Base-by-base conservation (phyloP, 1,140 invertebrate species). In the Pseudomyrmex concolor region DNA sequence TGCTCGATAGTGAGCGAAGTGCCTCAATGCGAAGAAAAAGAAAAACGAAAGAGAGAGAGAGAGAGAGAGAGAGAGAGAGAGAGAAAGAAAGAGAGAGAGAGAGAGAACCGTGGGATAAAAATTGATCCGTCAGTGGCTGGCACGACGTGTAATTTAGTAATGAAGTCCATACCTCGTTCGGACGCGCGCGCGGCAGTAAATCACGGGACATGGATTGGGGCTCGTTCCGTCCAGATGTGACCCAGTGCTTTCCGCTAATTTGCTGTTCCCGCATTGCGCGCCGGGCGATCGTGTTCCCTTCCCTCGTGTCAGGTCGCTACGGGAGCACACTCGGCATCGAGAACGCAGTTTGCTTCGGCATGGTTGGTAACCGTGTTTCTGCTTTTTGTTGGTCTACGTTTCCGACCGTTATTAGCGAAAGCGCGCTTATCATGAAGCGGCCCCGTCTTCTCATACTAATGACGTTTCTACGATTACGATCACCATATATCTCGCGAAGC, bases 121-220 rank as follows among this genome's bases (percentile, higher is more conserved):
- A 91, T 90, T 89, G 89, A 90, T 89, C 63, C 86, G 74, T 74
- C 84, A 81, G 84, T 85, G 84, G 87, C 78, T 64, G 78, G 88
- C 68, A 84, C 85, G 87, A 89, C 85, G 90, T 91, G 90, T 91
- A 92, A 92, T 92, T 92, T 92, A 90, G 90, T 93, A 93, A 93
- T 93, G 92, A 93, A 92, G 89, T 84, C 89, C 84, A 90, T 89
- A 86, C 88, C 87, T 89, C 87, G 90, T 90, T 86, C 84, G 70
- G 84, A 89, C 89, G 78, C 73, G 76, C 76, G 66, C 64, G 60
- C 86, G 85, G 83, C 68, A 87, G 83, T 93, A 92, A 92, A 93
- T 93, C 92, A 92, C 91, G 82, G 89, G 91, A 90, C 90, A 88
- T 91, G 89, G 90, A 92, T 92, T 91, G 90, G 91, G 91, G 87